Evolutionary conservation across 2,113 vertebrate species (phyloP).

Genomic region (Plecotus auritus): DNA sequence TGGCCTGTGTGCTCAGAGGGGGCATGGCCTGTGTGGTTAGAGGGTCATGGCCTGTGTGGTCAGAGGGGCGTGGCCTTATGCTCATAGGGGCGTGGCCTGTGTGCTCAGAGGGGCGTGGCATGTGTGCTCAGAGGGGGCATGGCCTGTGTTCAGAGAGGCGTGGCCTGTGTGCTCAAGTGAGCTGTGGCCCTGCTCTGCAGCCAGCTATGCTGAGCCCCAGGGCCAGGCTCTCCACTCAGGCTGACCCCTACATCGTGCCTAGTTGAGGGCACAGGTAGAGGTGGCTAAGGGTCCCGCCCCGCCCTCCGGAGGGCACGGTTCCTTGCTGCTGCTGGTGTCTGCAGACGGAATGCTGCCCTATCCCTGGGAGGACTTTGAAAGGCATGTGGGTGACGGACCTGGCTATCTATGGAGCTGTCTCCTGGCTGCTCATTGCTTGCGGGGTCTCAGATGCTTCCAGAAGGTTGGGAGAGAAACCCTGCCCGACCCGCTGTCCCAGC

Average conservation of each 20-base stretch:
- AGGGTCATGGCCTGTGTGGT: too few species aligned
- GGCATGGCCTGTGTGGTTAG: background rate
- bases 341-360: constrained; percentile 61
- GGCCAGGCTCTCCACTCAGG: background rate
- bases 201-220: constrained; percentile 20
- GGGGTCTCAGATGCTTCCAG: constrained; percentile 48
- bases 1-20: too few species aligned
- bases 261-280: background rate
- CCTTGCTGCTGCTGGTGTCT: constrained; percentile 54
- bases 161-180: too few species aligned
- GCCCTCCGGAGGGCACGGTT: constrained; percentile 28
- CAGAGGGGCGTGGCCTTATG: too few species aligned
- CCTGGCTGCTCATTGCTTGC: constrained; percentile 46
- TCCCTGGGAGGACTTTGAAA: constrained; percentile 67
- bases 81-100: too few species aligned
- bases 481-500: constrained; percentile 39
- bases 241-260: constrained; percentile 27
- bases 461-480: constrained; percentile 44
- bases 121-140: too few species aligned
- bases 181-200: background rate
- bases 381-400: constrained; percentile 42
- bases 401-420: background rate
- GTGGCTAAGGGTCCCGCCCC: background rate
- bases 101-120: too few species aligned
- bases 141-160: too few species aligned